A percentile compares a stretch with the other conserved stretches of the same genome.
phyloP scores from a whole-genome alignment of 2,888 invertebrate genomes.

The Melanotus villosus region DNA sequence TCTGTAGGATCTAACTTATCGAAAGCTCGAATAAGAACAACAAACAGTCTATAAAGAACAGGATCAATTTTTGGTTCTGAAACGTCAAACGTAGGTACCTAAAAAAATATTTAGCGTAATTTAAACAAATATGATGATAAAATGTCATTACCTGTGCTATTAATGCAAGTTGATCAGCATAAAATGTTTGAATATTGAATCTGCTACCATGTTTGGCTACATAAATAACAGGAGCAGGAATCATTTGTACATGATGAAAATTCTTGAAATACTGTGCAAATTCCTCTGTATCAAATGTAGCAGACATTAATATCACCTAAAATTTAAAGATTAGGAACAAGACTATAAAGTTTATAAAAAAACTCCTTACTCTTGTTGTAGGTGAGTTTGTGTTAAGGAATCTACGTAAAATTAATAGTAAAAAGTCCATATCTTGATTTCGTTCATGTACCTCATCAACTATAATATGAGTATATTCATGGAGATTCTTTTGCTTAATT shows the following conservation, averaged over 20 bases:
- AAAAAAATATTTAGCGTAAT: constrained; percentile 57
- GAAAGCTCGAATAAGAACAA: constrained; percentile 74
- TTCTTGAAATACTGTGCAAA: constrained; percentile 79
- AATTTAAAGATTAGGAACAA: constrained; percentile 45
- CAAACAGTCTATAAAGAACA: constrained; percentile 65
- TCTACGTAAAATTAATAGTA: constrained; percentile 85
- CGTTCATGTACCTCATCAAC: constrained; percentile 96
- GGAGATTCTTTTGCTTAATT: constrained; percentile 79
- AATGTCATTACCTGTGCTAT: constrained; percentile 61
- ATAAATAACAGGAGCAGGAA: constrained; percentile 73
- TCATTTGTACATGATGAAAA: constrained; percentile 61
- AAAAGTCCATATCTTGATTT: constrained; percentile 92
- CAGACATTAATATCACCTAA: constrained; percentile 91
- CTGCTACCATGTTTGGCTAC: constrained; percentile 69
- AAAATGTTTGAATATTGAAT: constrained; percentile 75
- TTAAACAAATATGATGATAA: not conserved
- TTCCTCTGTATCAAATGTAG: constrained; percentile 84
- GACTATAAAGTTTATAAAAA: not conserved
- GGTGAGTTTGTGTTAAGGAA: constrained; percentile 79
- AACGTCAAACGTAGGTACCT: constrained; percentile 72
- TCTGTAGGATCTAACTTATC: constrained; percentile 74
- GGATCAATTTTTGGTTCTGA: constrained; percentile 72
- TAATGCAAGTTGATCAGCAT: constrained; percentile 70
- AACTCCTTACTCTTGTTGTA: constrained; percentile 72
- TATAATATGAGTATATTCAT: constrained; percentile 89